These are phyloP conservation scores for Cyclura pinguis DNA, from an alignment of 2,797 vertebrate genomes.

Conservation along the genomic window DNA sequence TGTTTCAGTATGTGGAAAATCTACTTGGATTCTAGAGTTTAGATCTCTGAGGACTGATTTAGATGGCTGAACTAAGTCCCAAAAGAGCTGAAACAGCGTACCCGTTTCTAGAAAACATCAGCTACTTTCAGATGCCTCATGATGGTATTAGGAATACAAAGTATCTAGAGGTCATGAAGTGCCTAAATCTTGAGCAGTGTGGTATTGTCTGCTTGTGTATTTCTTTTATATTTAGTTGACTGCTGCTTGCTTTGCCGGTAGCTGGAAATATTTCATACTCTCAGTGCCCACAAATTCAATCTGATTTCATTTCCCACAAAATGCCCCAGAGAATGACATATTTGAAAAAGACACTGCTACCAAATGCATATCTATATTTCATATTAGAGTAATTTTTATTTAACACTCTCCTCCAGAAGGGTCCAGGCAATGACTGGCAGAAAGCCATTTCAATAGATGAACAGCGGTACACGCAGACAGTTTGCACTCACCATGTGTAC, in stretches of 20 bases:
- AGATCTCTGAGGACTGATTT: background rate
- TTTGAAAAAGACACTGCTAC: slow-evolving; percentile 67
- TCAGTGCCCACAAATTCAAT: slow-evolving; percentile 68
- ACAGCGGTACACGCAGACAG: slow-evolving; percentile 52
- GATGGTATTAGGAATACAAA: background rate
- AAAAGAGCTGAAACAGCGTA: background rate
- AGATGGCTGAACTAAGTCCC: too few species aligned
- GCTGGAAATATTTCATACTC: slow-evolving; percentile 56
- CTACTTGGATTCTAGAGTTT: background rate
- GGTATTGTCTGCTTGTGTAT: background rate
- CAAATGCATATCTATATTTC: slow-evolving; percentile 57
- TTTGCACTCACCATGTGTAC: slow-evolving; percentile 54
- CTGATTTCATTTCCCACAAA: slow-evolving; percentile 74
- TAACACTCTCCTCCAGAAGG: slow-evolving; percentile 69
- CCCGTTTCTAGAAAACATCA: background rate
- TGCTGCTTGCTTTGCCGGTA: slow-evolving; percentile 60
- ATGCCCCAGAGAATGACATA: slow-evolving; percentile 66
- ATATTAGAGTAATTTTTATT: slow-evolving; percentile 68
- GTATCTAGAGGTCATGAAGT: background rate
- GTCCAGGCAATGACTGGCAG: slow-evolving; percentile 67
- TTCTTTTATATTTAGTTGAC: slow-evolving; percentile 37
- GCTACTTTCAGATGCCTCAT: background rate
- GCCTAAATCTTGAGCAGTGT: background rate
- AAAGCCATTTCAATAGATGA: slow-evolving; percentile 48
- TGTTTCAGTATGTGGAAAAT: background rate